Conservation (phyloP, 2,888 invertebrate species). For the Lithophane ornitopus region DNA sequence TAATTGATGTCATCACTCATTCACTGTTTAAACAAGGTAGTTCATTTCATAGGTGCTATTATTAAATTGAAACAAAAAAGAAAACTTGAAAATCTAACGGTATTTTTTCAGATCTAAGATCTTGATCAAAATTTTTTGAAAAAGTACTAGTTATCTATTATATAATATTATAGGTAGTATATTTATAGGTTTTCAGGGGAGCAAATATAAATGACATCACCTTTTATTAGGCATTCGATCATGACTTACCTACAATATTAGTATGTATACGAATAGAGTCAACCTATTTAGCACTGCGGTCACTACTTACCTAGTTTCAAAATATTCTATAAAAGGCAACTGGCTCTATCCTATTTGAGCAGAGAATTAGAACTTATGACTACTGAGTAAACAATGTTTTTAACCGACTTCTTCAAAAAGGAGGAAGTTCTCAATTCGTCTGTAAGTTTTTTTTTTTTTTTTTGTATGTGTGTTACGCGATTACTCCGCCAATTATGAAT, state of each 20-base stretch:
- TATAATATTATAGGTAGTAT: slow-evolving; percentile 9
- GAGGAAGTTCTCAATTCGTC: too few species aligned
- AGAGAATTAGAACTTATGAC: not conserved
- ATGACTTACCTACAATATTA: slow-evolving; percentile 30
- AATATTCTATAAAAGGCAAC: slow-evolving; percentile 10
- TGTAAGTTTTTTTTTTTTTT: too few species aligned
- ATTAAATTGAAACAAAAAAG: slow-evolving; percentile 17
- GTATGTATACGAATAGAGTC: slow-evolving; percentile 7
- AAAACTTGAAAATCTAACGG: not conserved
- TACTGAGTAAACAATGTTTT: not conserved
- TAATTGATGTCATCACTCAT: slow-evolving; percentile 51
- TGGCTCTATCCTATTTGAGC: slow-evolving; percentile 6
- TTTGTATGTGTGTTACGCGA: too few species aligned
- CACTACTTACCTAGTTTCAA: slow-evolving; percentile 14
- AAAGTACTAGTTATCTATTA: not conserved
- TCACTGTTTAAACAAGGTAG: not conserved
- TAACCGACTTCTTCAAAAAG: too few species aligned
- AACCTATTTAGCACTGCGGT: slow-evolving; percentile 29
- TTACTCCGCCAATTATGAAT: too few species aligned
- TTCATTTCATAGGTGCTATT: not conserved
- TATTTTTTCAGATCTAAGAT: not conserved
- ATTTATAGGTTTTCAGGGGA: slow-evolving; percentile 3
- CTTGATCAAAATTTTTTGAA: not conserved
- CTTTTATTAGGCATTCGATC: slow-evolving; percentile 17
- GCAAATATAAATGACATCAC: slow-evolving; percentile 36